Percentiles rank a stretch among this genome's conserved stretches.
These are phyloP conservation scores for Nerophis lumbriciformis DNA, from an alignment of 2,113 vertebrate species.

Conservation along the genomic window DNA sequence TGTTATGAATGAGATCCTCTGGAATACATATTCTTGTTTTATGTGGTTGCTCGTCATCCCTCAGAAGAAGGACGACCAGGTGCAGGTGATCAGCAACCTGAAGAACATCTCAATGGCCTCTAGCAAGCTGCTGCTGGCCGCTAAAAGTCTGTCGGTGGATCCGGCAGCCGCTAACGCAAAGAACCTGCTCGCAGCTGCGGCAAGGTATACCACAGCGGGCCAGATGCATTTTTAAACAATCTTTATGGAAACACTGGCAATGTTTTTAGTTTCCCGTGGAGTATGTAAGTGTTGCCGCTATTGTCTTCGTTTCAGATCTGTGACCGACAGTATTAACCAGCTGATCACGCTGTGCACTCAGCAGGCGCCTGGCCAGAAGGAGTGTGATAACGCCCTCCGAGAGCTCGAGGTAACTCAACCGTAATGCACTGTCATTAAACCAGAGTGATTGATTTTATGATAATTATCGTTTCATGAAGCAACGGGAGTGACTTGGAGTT, in stretches of 20 bases:
- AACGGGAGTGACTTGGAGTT: neutral
- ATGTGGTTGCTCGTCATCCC: constrained; percentile 23
- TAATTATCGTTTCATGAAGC: neutral
- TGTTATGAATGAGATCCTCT: too few relatives aligned
- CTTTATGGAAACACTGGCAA: neutral
- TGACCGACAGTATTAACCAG: constrained; percentile 98
- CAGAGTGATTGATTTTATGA: neutral
- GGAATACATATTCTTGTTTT: neutral
- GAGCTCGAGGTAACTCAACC: constrained; percentile 84
- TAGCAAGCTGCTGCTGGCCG: constrained; percentile 92
- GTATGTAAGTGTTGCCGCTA: neutral
- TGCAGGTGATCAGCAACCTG: constrained; percentile 97
- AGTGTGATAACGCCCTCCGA: constrained; percentile 95
- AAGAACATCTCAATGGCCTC: constrained; percentile 99
- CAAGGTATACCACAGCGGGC: constrained; percentile 72
- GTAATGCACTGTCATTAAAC: neutral
- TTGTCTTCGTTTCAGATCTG: constrained; percentile 76
- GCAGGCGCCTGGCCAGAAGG: constrained; percentile 96
- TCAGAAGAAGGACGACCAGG: constrained; percentile 96
- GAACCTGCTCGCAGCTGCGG: constrained; percentile 92
- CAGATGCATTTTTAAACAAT: neutral
- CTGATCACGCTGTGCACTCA: constrained; percentile 95
- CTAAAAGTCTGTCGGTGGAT: constrained; percentile 95
- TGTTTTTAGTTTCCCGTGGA: neutral
- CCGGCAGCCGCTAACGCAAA: constrained; percentile 95